Percentiles rank a stretch among this genome's conserved stretches.
Conservation (phyloP, 1,140 invertebrate genomes). For the Popillia japonica region DNA sequence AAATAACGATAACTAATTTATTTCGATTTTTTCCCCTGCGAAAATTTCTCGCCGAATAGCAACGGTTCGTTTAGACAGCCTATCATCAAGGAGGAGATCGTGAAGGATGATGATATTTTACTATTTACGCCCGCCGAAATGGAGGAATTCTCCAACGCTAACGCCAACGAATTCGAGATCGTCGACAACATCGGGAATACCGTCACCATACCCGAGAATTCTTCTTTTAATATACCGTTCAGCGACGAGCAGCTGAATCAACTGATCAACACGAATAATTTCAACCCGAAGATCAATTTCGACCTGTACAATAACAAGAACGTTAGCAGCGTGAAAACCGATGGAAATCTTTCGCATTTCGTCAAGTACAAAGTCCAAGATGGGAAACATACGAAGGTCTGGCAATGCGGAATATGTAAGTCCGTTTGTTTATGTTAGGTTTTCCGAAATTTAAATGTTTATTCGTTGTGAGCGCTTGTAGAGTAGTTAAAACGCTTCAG, state of each 20-base stretch:
- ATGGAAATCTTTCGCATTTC: slow-evolving; percentile 60
- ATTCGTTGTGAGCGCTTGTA: too few relatives aligned
- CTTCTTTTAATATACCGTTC: slow-evolving; percentile 38
- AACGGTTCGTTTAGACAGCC: slow-evolving; percentile 7
- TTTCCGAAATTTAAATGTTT: too few relatives aligned
- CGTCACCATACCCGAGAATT: slow-evolving; percentile 24
- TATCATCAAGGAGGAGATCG: slow-evolving; percentile 45
- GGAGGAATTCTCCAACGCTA: slow-evolving; percentile 35
- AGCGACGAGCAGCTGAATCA: slow-evolving; percentile 40
- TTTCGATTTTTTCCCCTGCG: too few relatives aligned
- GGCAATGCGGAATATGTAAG: slow-evolving; percentile 73
- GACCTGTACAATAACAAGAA: not conserved
- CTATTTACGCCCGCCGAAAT: slow-evolving; percentile 44
- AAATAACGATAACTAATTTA: not conserved
- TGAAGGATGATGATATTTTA: slow-evolving; percentile 44
- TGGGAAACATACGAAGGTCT: slow-evolving; percentile 69
- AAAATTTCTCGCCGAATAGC: slow-evolving; percentile 9
- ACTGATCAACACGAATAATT: slow-evolving; percentile 33
- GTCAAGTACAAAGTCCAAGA: slow-evolving; percentile 67
- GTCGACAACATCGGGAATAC: slow-evolving; percentile 41
- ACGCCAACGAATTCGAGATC: slow-evolving; percentile 38
- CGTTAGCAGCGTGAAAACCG: not conserved
- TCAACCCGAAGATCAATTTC: slow-evolving; percentile 20
- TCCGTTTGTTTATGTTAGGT: slow-evolving; percentile 39
- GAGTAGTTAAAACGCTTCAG: too few relatives aligned